Conservation (phyloP, 2,113 vertebrate species). For the Himantopus leucocephalus region DNA sequence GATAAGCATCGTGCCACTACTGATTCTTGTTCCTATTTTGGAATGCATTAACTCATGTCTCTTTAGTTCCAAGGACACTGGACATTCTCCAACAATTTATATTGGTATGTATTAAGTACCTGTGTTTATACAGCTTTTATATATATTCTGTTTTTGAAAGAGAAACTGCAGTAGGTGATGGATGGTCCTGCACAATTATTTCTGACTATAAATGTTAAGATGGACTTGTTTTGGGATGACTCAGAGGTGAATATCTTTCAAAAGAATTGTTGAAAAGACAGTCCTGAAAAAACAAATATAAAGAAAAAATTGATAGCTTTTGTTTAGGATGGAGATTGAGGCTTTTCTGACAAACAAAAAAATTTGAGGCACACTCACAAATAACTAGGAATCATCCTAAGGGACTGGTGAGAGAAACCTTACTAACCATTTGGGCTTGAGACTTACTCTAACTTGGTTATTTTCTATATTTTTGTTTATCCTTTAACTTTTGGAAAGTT, state of each 20-base stretch:
- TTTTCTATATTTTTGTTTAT: background rate
- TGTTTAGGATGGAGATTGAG: background rate
- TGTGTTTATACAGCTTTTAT: background rate
- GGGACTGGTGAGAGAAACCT: background rate
- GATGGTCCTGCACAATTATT: background rate
- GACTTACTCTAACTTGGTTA: background rate
- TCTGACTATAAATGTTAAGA: background rate
- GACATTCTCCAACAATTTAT: constrained; percentile 74
- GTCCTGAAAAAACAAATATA: background rate
- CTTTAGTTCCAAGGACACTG: constrained; percentile 64
- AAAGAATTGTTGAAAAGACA: background rate
- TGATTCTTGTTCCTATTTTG: constrained; percentile 85
- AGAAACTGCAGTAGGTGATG: background rate
- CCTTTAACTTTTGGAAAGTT: background rate
- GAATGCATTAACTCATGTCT: constrained; percentile 76
- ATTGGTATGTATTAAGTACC: constrained; percentile 77
- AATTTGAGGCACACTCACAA: background rate
- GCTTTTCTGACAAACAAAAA: background rate
- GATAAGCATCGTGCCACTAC: constrained; percentile 82
- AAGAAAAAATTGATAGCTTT: background rate
- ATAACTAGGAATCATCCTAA: background rate
- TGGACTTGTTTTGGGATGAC: background rate
- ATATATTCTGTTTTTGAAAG: background rate
- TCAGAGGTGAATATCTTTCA: background rate
- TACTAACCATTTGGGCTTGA: background rate